Conservation (phyloP, 2,888 invertebrate species). For the Norana najaformis region DNA sequence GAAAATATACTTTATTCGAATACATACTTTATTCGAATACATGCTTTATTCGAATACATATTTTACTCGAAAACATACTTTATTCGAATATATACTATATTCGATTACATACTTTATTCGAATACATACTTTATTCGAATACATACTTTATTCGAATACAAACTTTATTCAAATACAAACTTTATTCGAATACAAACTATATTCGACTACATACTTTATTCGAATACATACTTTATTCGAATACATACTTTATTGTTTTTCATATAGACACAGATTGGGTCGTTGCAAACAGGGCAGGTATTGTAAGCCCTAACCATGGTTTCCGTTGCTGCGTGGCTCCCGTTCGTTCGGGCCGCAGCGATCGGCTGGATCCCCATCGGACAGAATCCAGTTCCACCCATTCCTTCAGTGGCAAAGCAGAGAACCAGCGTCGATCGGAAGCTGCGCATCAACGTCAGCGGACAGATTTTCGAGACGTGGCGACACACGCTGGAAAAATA, state of each 20-base stretch:
- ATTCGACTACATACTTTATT: background rate
- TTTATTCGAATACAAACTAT: background rate
- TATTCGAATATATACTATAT: too few relatives aligned
- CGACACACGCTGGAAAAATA: slow-evolving; percentile 98
- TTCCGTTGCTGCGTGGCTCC: slow-evolving; percentile 99
- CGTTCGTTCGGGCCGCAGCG: slow-evolving; percentile 99
- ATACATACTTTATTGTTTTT: background rate
- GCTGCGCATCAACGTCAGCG: slow-evolving; percentile 87
- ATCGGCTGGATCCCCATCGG: slow-evolving; percentile 99
- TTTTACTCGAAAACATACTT: too few relatives aligned
- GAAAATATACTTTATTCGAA: too few relatives aligned
- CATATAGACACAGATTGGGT: background rate
- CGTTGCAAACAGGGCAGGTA: background rate
- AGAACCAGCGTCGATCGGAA: slow-evolving; percentile 76
- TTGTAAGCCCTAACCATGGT: slow-evolving; percentile 73
- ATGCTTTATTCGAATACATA: too few relatives aligned
- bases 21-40: too few relatives aligned
- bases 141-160: too few relatives aligned
- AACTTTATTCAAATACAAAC: background rate
- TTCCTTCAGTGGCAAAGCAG: slow-evolving; percentile 74
- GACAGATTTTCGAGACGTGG: slow-evolving; percentile 92
- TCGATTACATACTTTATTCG: too few relatives aligned
- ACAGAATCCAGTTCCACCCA: slow-evolving; percentile 94
- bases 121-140: too few relatives aligned
- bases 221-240: background rate